Percentiles rank a stretch among this genome's conserved stretches.
phyloP scores from a whole-genome alignment of 2,888 invertebrate species.

The Acrobasis repandana region DNA sequence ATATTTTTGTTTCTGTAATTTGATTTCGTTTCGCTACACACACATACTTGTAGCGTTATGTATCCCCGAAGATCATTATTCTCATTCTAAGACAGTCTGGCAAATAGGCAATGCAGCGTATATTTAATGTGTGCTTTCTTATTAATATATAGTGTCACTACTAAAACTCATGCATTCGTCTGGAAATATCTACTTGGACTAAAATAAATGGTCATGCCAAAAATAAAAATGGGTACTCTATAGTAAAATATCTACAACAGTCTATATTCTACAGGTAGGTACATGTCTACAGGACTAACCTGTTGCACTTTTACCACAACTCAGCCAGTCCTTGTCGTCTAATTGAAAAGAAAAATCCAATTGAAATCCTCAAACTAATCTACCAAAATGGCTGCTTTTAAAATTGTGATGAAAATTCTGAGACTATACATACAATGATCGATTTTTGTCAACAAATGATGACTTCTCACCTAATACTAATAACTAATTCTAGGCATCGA shows the following conservation, averaged over 20 bases:
- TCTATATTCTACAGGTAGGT: conserved; percentile 31
- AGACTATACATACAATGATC: neutral
- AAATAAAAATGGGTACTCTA: conserved; percentile 12
- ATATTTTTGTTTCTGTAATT: too few relatives aligned
- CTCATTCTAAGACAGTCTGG: too few relatives aligned
- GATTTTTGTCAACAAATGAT: neutral
- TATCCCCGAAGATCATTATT: too few relatives aligned
- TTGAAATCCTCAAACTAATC: conserved; percentile 22
- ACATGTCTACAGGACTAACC: conserved; percentile 71
- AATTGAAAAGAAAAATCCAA: conserved; percentile 50
- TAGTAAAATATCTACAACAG: conserved; percentile 16
- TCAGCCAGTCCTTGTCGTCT: conserved; percentile 82
- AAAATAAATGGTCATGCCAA: conserved; percentile 6
- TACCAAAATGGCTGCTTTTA: neutral
- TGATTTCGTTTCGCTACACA: too few relatives aligned
- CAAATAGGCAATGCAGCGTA: too few relatives aligned
- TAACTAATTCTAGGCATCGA: too few relatives aligned
- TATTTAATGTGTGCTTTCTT: too few relatives aligned
- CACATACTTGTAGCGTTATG: too few relatives aligned
- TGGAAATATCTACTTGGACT: too few relatives aligned
- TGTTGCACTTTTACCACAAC: conserved; percentile 78
- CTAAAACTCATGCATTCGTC: too few relatives aligned
- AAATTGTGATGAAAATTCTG: neutral
- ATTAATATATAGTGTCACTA: too few relatives aligned
- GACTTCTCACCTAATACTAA: neutral